Conservation (phyloP, 2,888 invertebrate genomes). For the Cheilosia scutellata region DNA sequence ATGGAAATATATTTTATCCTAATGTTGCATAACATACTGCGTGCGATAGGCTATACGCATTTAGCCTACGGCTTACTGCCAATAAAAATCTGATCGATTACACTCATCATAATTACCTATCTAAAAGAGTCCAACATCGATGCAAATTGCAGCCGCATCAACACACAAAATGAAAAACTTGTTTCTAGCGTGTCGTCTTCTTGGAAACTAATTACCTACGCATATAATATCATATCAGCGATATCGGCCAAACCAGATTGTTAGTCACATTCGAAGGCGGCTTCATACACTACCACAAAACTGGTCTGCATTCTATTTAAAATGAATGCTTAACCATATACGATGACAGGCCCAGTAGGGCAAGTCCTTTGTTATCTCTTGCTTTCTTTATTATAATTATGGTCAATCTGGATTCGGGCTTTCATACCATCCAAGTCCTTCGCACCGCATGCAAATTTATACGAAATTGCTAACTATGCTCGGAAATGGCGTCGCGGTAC, state of each 20-base stretch:
- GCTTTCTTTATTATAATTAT: conserved; percentile 22
- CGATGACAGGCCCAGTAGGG: conserved; percentile 63
- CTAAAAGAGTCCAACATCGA: conserved; percentile 33
- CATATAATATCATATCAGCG: conserved; percentile 2
- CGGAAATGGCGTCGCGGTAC: conserved; percentile 25
- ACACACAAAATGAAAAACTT: conserved; percentile 22
- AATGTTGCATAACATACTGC: conserved; percentile 3
- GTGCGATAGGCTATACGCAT: not conserved
- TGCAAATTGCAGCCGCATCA: not conserved
- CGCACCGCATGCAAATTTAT: conserved; percentile 40
- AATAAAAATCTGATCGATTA: conserved; percentile 55
- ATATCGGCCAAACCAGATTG: conserved; percentile 65
- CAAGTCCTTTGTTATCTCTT: conserved; percentile 61
- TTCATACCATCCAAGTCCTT: conserved; percentile 4
- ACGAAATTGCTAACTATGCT: conserved; percentile 45
- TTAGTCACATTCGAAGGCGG: conserved; percentile 52
- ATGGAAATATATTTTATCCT: no score
- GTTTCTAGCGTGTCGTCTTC: conserved; percentile 43
- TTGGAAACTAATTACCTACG: conserved; percentile 68
- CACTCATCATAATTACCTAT: conserved; percentile 60
- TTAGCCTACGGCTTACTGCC: not conserved
- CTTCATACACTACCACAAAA: conserved; percentile 37
- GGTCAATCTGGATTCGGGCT: conserved; percentile 24
- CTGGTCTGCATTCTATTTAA: conserved; percentile 52
- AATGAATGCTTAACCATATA: conserved; percentile 64